These are phyloP conservation scores for Panurus biarmicus DNA, from an alignment of 2,113 vertebrate genomes.

Conservation along the genomic window DNA sequence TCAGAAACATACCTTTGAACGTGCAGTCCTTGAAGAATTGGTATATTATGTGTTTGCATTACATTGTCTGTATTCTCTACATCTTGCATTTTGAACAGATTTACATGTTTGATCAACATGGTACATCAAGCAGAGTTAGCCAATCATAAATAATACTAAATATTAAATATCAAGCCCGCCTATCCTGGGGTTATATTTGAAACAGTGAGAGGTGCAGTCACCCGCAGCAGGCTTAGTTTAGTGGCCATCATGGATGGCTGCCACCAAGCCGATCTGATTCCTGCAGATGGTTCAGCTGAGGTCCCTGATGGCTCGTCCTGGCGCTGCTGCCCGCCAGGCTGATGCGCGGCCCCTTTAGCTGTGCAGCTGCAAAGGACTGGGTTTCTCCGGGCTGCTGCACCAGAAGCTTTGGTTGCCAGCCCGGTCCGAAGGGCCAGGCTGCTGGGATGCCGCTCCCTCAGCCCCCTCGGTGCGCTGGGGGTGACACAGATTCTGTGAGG, in stretches of 20 bases:
- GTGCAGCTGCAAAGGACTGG: not conserved
- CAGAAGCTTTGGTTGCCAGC: not conserved
- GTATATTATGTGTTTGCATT: not conserved
- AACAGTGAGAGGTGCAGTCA: not conserved
- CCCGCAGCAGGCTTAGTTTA: not conserved
- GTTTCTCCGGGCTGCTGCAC: not conserved
- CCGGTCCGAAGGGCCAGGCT: not conserved
- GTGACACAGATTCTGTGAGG: not conserved
- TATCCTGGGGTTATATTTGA: not conserved
- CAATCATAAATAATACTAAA: not conserved
- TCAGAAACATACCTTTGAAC: not conserved
- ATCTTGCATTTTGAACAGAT: not conserved
- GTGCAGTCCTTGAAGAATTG: not conserved
- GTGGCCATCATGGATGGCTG: fast-evolving
- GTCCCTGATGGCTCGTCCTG: fast-evolving
- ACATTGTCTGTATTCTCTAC: not conserved
- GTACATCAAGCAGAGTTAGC: not conserved
- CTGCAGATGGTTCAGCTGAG: not conserved
- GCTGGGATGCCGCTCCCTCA: fast-evolving
- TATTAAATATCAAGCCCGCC: not conserved
- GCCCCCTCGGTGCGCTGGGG: not conserved
- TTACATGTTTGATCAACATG: not conserved
- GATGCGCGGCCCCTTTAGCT: not conserved
- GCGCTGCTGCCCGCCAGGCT: fast-evolving
- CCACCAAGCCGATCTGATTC: fast-evolving